These are phyloP conservation scores for Polymixis lichenea DNA, from an alignment of 2,888 invertebrate genomes.

Conservation along the genomic window DNA sequence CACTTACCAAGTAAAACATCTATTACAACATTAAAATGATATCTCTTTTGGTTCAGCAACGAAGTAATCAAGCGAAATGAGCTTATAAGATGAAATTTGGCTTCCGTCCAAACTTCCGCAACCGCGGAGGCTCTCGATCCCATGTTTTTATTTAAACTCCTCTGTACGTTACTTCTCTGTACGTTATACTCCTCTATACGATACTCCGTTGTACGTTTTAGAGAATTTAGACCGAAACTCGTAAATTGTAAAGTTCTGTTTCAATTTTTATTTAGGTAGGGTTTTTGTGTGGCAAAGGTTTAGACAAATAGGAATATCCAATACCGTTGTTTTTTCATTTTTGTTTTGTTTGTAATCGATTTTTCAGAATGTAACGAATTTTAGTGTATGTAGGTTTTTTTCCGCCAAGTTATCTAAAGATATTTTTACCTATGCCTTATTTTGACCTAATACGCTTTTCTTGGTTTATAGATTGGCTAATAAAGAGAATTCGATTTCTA, in stretches of 20 bases:
- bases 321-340: not conserved
- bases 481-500: too few species aligned
- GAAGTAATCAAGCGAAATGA: constrained; percentile 77
- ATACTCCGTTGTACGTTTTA: constrained; percentile 55
- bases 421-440: not conserved
- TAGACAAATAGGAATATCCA: not conserved
- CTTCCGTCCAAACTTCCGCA: constrained; percentile 69
- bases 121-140: constrained; percentile 51
- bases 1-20: constrained; percentile 68
- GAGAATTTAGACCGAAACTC: constrained; percentile 53
- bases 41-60: constrained; percentile 77
- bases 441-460: not conserved
- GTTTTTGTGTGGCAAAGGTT: not conserved
- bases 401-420: too few species aligned
- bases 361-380: not conserved
- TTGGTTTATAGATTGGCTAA: not conserved
- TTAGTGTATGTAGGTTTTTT: too few species aligned
- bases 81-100: constrained; percentile 75
- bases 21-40: constrained; percentile 77
- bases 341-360: constrained; percentile 13
- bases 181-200: not conserved
- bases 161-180: constrained; percentile 20
- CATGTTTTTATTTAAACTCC: constrained; percentile 70
- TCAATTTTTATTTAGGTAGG: constrained; percentile 16
- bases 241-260: constrained; percentile 51